phyloP scores from a whole-genome alignment of 2,888 invertebrate species.

The Pomacea canaliculata region DNA sequence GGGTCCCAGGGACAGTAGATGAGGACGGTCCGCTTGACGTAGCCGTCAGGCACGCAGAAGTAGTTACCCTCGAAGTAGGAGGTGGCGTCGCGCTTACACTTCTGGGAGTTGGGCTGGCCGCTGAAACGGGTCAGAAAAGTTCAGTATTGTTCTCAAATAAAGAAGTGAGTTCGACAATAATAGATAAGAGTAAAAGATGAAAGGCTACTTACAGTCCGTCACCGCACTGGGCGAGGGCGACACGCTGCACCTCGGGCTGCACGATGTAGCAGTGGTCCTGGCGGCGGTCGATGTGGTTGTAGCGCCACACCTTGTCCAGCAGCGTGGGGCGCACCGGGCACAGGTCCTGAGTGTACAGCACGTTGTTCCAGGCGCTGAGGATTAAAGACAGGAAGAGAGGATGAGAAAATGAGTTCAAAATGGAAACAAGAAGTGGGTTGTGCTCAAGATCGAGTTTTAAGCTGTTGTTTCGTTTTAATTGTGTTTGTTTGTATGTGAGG shows the following conservation, averaged over 20 bases:
- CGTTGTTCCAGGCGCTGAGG: constrained; percentile 13
- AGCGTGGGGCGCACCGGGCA: constrained; percentile 15
- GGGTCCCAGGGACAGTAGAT: constrained; percentile 31
- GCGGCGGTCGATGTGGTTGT: constrained; percentile 12
- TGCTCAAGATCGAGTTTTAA: no score
- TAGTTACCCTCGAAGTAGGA: constrained; percentile 17
- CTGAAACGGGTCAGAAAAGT: background rate
- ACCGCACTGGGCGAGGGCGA: constrained; percentile 26
- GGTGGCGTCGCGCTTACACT: constrained; percentile 14
- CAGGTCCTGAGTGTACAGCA: constrained; percentile 23
- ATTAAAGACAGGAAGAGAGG: background rate
- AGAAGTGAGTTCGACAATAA: no score
- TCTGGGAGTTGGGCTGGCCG: constrained; percentile 16
- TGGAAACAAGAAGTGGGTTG: no score
- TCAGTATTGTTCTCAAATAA: no score
- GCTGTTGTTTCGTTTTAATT: no score
- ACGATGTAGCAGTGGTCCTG: constrained; percentile 31
- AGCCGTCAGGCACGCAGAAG: constrained; percentile 34
- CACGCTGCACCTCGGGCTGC: constrained; percentile 23
- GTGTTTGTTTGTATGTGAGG: no score
- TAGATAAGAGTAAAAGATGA: no score
- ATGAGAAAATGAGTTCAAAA: no score
- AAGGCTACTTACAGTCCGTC: constrained; percentile 4
- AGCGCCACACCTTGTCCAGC: constrained; percentile 24
- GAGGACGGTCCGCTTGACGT: constrained; percentile 23